Evolutionary conservation across 2,888 invertebrate species (phyloP).

Genomic region (Serripes groenlandicus): DNA sequence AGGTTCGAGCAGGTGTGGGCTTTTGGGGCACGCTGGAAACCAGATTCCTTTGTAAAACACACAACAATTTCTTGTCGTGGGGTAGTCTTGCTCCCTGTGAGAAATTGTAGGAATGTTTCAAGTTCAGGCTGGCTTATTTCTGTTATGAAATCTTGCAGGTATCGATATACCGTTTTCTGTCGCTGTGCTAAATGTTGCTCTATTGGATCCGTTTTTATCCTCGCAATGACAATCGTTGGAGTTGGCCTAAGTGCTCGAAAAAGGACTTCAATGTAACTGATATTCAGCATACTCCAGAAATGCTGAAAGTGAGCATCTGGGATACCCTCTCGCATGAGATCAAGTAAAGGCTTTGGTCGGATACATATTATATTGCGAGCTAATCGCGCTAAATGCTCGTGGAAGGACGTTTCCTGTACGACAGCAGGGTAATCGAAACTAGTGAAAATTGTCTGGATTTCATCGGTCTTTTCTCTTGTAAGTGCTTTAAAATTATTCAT

Average conservation of each 20-base stretch:
- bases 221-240: constrained; percentile 53
- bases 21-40: constrained; percentile 50
- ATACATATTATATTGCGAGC: constrained; percentile 54
- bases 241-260: constrained; percentile 56
- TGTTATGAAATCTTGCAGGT: constrained; percentile 52
- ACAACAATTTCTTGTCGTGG: constrained; percentile 55
- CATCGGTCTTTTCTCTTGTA: constrained; percentile 39
- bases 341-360: constrained; percentile 55
- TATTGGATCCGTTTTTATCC: constrained; percentile 42
- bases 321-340: constrained; percentile 56
- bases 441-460: constrained; percentile 49
- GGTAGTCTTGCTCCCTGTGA: constrained; percentile 58
- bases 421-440: constrained; percentile 55
- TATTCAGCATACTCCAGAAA: constrained; percentile 56
- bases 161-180: constrained; percentile 34
- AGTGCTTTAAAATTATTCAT: constrained; percentile 41
- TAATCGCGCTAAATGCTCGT: constrained; percentile 51
- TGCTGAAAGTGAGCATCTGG: constrained; percentile 53
- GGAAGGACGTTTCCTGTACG: constrained; percentile 40
- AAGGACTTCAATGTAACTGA: constrained; percentile 45
- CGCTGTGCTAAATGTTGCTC: constrained; percentile 6
- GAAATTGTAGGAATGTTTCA: constrained; percentile 60
- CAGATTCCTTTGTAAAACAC: constrained; percentile 46
- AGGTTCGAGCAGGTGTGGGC: constrained; percentile 64
- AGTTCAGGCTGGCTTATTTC: constrained; percentile 48